phyloP scores from a whole-genome alignment of 2,797 vertebrate genomes.

The Cynopterus sphinx region DNA sequence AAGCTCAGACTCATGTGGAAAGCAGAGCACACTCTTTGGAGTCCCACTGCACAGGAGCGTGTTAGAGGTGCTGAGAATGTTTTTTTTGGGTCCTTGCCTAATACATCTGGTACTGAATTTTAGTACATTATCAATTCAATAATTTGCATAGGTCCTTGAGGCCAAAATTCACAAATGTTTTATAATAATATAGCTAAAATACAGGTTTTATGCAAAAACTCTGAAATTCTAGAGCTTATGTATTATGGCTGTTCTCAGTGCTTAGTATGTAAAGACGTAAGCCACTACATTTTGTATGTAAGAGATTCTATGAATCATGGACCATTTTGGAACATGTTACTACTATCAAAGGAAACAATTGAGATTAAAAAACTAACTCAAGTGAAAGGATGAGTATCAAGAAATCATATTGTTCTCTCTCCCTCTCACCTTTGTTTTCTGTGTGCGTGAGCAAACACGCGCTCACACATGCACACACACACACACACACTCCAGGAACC shows the following conservation, averaged over 20 bases:
- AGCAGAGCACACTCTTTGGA: neutral
- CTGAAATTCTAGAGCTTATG: conserved; percentile 7
- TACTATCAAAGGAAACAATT: conserved; percentile 5
- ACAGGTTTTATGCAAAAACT: conserved; percentile 47
- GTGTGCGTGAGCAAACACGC: neutral
- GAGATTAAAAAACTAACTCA: neutral
- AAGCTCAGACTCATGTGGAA: neutral
- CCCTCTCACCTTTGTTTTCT: neutral
- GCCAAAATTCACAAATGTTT: conserved; percentile 38
- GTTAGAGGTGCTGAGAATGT: neutral
- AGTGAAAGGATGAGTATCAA: neutral
- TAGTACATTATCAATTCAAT: conserved; percentile 23
- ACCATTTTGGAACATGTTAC: neutral
- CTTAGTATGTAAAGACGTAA: neutral
- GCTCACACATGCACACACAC: neutral
- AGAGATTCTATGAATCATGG: neutral
- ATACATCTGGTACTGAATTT: conserved; percentile 24
- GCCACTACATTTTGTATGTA: neutral
- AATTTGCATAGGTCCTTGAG: conserved; percentile 51
- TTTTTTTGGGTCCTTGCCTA: conserved; percentile 26
- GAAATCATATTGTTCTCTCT: neutral
- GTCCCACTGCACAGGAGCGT: neutral
- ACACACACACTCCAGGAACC: neutral
- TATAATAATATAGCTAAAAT: neutral
- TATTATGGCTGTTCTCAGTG: neutral